These are phyloP conservation scores for Dicrurus megarhynchus DNA, from an alignment of 2,113 vertebrate species.

Conservation along the genomic window DNA sequence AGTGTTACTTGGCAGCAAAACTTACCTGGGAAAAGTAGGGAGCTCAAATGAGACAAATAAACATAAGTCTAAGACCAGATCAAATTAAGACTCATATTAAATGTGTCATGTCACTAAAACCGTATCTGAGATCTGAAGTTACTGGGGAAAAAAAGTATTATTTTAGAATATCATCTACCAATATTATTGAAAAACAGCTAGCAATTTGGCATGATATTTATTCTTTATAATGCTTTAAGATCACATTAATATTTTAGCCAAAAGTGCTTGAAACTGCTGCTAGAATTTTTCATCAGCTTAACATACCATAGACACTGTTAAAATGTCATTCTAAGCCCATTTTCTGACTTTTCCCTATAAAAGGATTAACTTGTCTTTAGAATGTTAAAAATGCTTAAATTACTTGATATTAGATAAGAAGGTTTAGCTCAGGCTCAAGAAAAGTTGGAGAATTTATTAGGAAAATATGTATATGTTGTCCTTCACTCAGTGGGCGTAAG, in stretches of 20 bases:
- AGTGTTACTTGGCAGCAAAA: neutral
- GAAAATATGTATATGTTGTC: neutral
- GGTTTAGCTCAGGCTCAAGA: constrained; percentile 40
- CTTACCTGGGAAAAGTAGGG: neutral
- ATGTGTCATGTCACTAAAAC: neutral
- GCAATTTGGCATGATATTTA: neutral
- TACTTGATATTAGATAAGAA: constrained; percentile 54
- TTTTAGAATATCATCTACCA: neutral
- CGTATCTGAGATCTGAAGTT: neutral
- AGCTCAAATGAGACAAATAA: neutral
- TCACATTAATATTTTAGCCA: neutral
- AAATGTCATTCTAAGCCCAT: constrained; percentile 61
- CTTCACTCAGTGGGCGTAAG: neutral
- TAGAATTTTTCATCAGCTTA: constrained; percentile 43
- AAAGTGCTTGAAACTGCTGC: constrained; percentile 21
- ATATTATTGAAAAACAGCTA: neutral
- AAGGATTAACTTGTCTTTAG: constrained; percentile 60
- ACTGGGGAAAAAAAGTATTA: neutral
- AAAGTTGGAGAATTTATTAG: constrained; percentile 29
- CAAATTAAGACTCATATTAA: neutral
- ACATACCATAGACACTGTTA: constrained; percentile 52
- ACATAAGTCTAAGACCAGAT: neutral
- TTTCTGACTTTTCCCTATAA: constrained; percentile 40
- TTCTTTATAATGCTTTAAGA: neutral
- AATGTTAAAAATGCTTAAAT: constrained; percentile 64